Evolutionary conservation across 2,113 vertebrate genomes (phyloP).

Genomic region (Riparia riparia): DNA sequence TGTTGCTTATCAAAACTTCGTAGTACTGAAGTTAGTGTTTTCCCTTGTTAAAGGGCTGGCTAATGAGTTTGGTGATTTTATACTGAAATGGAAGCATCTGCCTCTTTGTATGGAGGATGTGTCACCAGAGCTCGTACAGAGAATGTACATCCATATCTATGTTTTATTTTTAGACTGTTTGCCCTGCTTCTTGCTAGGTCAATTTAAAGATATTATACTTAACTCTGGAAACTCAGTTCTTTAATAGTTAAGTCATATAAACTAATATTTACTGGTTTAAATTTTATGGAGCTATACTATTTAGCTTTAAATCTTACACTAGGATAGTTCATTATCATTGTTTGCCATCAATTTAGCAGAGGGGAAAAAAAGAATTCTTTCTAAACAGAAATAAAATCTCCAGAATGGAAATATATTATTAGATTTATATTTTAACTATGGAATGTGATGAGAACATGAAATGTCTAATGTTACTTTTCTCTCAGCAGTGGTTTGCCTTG

Average conservation of each 20-base stretch:
- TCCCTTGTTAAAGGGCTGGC: background rate
- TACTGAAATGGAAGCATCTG: background rate
- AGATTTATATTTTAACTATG: background rate
- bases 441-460: background rate
- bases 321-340: background rate
- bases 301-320: background rate
- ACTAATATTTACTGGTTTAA: background rate
- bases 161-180: background rate
- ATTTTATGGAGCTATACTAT: background rate
- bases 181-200: background rate
- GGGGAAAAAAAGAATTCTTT: background rate
- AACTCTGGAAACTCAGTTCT: background rate
- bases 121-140: background rate
- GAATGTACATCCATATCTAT: background rate
- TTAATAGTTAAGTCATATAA: background rate
- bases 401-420: background rate
- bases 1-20: background rate
- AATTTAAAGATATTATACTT: background rate
- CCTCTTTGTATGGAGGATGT: background rate
- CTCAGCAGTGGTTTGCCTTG: background rate
- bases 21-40: background rate
- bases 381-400: background rate
- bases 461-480: background rate
- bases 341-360: background rate
- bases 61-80: background rate